Conservation (phyloP, 1,140 invertebrate species). For the Pseudoatta argentina region DNA sequence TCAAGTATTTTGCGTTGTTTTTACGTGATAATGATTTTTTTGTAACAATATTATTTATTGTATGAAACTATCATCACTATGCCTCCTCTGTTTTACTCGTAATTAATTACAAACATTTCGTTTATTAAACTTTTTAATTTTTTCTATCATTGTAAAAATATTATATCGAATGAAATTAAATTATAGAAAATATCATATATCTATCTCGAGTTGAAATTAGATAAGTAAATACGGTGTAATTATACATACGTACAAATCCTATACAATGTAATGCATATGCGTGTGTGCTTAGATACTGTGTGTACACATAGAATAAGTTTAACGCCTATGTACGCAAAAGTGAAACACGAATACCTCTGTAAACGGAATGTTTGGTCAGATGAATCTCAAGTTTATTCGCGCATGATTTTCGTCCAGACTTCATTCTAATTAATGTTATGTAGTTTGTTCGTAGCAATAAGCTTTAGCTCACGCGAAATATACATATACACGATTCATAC, state of each 20-base stretch:
- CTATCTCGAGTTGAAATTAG: not conserved
- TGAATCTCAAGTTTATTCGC: constrained; percentile 53
- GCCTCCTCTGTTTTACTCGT: not conserved
- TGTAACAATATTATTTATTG: not conserved
- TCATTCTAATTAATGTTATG: constrained; percentile 52
- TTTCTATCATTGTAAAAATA: not conserved
- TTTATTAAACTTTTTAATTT: not conserved
- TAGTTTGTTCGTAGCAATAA: constrained; percentile 21
- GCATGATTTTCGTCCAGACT: constrained; percentile 39
- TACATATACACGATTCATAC: not conserved
- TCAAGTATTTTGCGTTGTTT: not conserved
- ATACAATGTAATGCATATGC: not conserved
- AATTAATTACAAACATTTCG: not conserved
- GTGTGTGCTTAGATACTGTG: not conserved
- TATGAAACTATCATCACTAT: not conserved
- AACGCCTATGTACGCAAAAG: constrained; percentile 13
- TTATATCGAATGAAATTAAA: not conserved
- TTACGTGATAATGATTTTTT: not conserved
- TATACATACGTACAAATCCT: not conserved
- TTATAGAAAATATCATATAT: constrained; percentile 6
- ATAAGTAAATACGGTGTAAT: constrained; percentile 19
- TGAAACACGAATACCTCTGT: constrained; percentile 33
- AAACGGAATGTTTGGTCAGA: constrained; percentile 44
- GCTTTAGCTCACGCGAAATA: not conserved
- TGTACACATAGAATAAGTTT: constrained; percentile 24